phyloP scores from a whole-genome alignment of 2,113 vertebrate genomes.

The Myrmophylax atrothorax region DNA sequence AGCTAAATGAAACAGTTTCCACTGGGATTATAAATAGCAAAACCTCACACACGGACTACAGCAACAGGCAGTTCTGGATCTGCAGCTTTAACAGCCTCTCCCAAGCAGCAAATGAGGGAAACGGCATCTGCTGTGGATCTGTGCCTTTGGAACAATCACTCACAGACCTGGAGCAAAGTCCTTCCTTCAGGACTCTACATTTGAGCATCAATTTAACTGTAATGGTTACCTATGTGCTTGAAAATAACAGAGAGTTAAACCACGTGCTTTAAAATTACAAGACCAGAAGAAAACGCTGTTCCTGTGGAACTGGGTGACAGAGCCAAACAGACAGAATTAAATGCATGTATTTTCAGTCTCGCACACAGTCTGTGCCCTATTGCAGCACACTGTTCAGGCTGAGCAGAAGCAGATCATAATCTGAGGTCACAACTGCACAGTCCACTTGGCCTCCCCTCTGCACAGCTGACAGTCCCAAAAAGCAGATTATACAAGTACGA shows the following conservation, averaged over 20 bases:
- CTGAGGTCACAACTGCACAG: no score
- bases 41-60: background rate
- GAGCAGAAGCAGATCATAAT: background rate
- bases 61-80: background rate
- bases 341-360: background rate
- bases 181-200: background rate
- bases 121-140: background rate
- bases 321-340: background rate
- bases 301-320: background rate
- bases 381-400: background rate
- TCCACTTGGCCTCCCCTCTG: background rate
- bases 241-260: background rate
- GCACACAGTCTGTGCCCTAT: background rate
- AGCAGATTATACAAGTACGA: background rate
- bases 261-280: background rate
- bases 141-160: background rate
- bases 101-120: background rate
- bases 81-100: background rate
- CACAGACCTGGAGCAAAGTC: background rate
- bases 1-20: background rate
- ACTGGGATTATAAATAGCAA: background rate
- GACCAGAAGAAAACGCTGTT: background rate
- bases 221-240: background rate
- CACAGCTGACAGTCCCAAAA: background rate
- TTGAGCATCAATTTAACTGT: background rate